A percentile compares a stretch with the other conserved stretches of the same genome.
Conservation (phyloP, 2,888 invertebrate species). For the Listrodromus nycthemerus region DNA sequence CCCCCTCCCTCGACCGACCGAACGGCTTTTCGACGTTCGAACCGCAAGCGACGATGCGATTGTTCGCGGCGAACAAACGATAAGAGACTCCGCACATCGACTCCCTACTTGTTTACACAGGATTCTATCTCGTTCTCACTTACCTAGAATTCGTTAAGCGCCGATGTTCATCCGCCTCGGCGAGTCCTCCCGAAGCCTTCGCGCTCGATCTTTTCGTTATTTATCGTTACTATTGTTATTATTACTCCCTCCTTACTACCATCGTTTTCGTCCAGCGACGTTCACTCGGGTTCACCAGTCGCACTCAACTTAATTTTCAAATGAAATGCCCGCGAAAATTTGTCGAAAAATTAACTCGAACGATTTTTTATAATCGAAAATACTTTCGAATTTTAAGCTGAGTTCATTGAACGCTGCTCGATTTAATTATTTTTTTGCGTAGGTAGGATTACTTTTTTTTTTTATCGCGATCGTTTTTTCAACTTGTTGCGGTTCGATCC, state of each 20-base stretch:
- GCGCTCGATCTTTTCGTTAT: background rate
- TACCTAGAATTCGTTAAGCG: constrained; percentile 51
- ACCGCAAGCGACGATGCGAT: background rate
- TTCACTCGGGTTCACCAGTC: background rate
- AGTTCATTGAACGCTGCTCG: background rate
- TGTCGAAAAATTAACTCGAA: background rate
- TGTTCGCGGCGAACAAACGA: constrained; percentile 34
- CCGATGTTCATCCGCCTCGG: background rate
- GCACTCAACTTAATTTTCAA: background rate
- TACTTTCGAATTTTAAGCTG: background rate
- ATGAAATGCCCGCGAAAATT: background rate
- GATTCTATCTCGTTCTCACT: constrained; percentile 18
- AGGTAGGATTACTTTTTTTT: background rate
- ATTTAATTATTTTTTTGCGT: background rate
- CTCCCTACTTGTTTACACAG: constrained; percentile 5
- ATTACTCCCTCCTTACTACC: constrained; percentile 5
- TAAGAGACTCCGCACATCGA: background rate
- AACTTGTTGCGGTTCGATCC: background rate
- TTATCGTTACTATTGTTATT: background rate
- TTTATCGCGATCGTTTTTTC: background rate
- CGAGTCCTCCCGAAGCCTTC: background rate
- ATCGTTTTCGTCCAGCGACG: background rate
- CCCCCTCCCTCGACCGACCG: background rate
- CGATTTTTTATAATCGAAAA: background rate
- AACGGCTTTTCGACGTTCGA: constrained; percentile 2